phyloP scores from a whole-genome alignment of 2,113 vertebrate genomes.

The Halichoeres trimaculatus region DNA sequence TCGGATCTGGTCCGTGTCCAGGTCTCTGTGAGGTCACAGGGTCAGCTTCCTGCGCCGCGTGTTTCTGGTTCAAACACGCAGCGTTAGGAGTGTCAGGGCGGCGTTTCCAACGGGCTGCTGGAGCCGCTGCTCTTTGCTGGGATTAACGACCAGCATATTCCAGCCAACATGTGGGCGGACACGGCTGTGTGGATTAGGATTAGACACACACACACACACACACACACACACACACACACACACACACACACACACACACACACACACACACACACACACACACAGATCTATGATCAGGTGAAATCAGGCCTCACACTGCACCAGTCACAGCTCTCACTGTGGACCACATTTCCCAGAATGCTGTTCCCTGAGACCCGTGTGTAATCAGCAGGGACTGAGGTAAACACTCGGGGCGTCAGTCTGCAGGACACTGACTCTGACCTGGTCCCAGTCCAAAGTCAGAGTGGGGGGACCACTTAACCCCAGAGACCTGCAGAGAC shows the following conservation, averaged over 20 bases:
- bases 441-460: too few species aligned
- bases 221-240: slow-evolving; percentile 30
- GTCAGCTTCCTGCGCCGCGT: too few species aligned
- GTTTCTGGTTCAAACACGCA: too few species aligned
- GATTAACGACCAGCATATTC: slow-evolving; percentile 34
- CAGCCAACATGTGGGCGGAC: slow-evolving; percentile 24
- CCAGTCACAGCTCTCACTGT: neutral
- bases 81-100: neutral
- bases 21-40: too few species aligned
- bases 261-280: slow-evolving; percentile 26
- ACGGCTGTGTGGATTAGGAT: slow-evolving; percentile 41
- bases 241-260: neutral
- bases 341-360: slow-evolving; percentile 27
- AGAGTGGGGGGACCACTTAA: too few species aligned
- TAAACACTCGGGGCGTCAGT: too few species aligned
- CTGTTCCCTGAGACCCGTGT: neutral
- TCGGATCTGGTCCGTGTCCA: too few species aligned
- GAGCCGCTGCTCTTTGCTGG: slow-evolving; percentile 1
- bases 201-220: neutral
- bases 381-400: too few species aligned
- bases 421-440: too few species aligned
- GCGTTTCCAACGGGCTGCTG: neutral
- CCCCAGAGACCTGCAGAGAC: too few species aligned
- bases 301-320: slow-evolving; percentile 11
- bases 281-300: slow-evolving; percentile 14